Evolutionary conservation across 2,888 invertebrate species (phyloP).

Genomic region (Mechanitis mazaeus): DNA sequence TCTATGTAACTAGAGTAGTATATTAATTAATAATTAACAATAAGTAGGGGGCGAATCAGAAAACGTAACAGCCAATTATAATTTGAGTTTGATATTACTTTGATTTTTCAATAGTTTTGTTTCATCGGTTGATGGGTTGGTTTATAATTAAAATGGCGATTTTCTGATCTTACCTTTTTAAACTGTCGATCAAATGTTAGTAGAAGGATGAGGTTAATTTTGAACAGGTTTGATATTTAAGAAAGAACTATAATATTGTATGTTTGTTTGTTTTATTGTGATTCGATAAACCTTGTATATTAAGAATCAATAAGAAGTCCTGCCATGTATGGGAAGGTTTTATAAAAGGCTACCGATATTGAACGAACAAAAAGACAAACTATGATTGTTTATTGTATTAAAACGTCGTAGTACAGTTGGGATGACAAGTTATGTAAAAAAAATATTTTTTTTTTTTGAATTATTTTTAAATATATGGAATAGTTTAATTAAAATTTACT

Average conservation of each 20-base stretch:
- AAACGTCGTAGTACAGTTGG: conserved; percentile 58
- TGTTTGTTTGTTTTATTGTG: no score
- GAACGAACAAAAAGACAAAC: conserved; percentile 52
- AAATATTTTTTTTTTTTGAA: no score
- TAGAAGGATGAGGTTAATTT: conserved; percentile 40
- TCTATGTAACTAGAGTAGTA: neutral
- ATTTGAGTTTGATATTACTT: conserved; percentile 69
- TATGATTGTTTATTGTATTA: conserved; percentile 70
- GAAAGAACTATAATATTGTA: no score
- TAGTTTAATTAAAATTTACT: neutral
- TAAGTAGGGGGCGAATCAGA: conserved; percentile 45
- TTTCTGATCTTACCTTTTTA: conserved; percentile 46
- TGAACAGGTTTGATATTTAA: conserved; percentile 25
- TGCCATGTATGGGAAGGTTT: conserved; percentile 25
- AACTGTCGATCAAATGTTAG: conserved; percentile 61
- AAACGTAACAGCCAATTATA: conserved; percentile 68
- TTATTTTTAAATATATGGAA: no score
- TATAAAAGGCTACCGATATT: conserved; percentile 36
- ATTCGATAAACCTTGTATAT: conserved; percentile 23
- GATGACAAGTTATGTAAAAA: conserved; percentile 28
- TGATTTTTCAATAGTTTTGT: conserved; percentile 71
- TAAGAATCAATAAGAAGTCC: conserved; percentile 48
- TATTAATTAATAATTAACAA: conserved; percentile 20
- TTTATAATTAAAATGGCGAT: conserved; percentile 74
- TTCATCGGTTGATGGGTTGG: conserved; percentile 54